phyloP scores from a whole-genome alignment of 2,797 vertebrate species.

The Thalassophryne amazonica region DNA sequence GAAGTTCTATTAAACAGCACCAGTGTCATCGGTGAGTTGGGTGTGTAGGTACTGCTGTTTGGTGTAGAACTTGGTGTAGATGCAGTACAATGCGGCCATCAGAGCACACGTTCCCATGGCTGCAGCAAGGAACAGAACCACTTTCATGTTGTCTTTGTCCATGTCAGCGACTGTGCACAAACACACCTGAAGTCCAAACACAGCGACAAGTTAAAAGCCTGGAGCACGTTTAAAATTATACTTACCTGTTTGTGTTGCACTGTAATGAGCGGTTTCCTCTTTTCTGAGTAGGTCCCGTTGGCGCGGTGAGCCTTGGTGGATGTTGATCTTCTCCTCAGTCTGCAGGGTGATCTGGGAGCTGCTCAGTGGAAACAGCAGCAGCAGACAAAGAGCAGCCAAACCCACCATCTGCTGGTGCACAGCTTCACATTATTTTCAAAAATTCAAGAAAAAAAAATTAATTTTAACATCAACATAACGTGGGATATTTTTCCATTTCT shows the following conservation, averaged over 20 bases:
- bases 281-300: constrained; percentile 32
- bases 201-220: too few relatives aligned
- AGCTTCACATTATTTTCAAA: too few relatives aligned
- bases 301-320: constrained; percentile 29
- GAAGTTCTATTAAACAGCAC: constrained; percentile 32
- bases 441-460: too few relatives aligned
- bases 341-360: constrained; percentile 58
- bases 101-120: constrained; percentile 70
- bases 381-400: constrained; percentile 45
- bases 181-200: too few relatives aligned
- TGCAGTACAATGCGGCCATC: constrained; percentile 80
- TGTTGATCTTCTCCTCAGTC: constrained; percentile 26
- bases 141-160: constrained; percentile 58
- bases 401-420: constrained; percentile 31
- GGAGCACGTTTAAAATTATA: neutral
- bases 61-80: constrained; percentile 81
- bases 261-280: constrained; percentile 39
- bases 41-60: constrained; percentile 75
- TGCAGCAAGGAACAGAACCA: constrained; percentile 75
- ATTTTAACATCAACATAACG: too few relatives aligned
- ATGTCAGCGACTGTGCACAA: constrained; percentile 52
- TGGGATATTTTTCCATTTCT: too few relatives aligned
- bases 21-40: constrained; percentile 61
- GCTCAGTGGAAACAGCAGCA: constrained; percentile 61
- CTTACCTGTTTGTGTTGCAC: constrained; percentile 61